phyloP scores from a whole-genome alignment of 2,113 vertebrate species.

The Dicaeum eximium region DNA sequence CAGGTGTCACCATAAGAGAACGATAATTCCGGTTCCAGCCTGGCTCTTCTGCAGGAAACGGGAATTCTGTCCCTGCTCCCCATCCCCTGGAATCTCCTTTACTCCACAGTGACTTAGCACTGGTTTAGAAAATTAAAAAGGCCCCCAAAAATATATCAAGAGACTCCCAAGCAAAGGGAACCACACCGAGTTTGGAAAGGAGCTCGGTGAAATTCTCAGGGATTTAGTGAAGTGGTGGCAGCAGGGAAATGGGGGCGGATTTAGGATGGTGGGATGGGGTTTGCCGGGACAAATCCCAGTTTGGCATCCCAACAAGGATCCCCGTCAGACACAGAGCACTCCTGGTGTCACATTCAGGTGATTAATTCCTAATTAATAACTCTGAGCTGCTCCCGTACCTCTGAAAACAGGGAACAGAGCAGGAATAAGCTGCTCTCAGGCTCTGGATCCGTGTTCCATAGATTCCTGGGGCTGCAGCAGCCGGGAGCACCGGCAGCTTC shows the following conservation, averaged over 20 bases:
- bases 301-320: too few species aligned
- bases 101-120: neutral
- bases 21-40: neutral
- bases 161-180: neutral
- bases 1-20: constrained; percentile 62
- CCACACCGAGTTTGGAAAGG: neutral
- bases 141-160: neutral
- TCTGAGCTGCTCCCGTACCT: too few species aligned
- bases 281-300: too few species aligned
- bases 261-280: too few species aligned
- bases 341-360: too few species aligned
- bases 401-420: too few species aligned
- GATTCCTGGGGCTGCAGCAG: neutral
- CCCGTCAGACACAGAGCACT: too few species aligned
- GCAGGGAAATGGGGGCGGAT: neutral
- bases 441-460: neutral
- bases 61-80: neutral
- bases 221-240: neutral
- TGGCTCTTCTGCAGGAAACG: neutral
- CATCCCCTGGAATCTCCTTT: neutral
- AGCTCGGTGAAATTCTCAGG: neutral
- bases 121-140: neutral
- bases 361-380: too few species aligned
- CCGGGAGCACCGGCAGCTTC: neutral
- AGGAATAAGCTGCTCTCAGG: too few species aligned